phyloP scores from a whole-genome alignment of 2,113 vertebrate species.

The Eurypyga helias region DNA sequence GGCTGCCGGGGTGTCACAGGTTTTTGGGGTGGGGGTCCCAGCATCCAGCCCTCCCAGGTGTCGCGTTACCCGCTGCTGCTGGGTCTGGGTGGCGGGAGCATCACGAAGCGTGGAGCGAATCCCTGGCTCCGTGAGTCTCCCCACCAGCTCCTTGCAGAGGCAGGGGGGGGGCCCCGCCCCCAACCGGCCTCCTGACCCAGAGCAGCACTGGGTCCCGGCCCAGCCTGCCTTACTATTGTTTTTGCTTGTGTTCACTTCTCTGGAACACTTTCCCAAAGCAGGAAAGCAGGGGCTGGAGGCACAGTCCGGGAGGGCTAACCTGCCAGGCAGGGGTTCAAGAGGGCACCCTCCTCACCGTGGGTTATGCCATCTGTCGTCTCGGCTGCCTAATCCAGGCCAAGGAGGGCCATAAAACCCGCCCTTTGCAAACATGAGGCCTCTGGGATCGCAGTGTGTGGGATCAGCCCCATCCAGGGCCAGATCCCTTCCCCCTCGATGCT shows the following conservation, averaged over 20 bases:
- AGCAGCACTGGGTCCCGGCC: not conserved
- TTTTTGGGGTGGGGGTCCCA: not conserved
- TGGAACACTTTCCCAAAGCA: not conserved
- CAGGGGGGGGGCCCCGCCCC: too few species aligned
- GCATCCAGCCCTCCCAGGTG: not conserved
- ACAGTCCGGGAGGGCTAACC: not conserved
- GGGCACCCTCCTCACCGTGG: not conserved
- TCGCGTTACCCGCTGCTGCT: not conserved
- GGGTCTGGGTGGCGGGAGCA: not conserved
- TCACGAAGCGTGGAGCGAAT: accelerated
- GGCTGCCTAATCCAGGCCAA: not conserved
- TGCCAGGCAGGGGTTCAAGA: accelerated
- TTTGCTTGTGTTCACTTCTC: not conserved
- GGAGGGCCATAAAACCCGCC: not conserved
- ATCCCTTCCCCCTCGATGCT: not conserved
- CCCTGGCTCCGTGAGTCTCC: accelerated
- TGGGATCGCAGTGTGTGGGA: accelerated
- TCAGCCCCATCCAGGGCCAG: accelerated
- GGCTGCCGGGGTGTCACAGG: not conserved
- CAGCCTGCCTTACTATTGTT: not conserved
- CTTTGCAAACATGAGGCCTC: not conserved
- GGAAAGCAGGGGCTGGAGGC: too few species aligned
- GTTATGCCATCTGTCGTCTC: not conserved
- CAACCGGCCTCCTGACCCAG: not conserved
- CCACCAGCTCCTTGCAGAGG: not conserved